Base-by-base conservation (phyloP, 2,113 vertebrate genomes). In the Ramphastos sulfuratus region DNA sequence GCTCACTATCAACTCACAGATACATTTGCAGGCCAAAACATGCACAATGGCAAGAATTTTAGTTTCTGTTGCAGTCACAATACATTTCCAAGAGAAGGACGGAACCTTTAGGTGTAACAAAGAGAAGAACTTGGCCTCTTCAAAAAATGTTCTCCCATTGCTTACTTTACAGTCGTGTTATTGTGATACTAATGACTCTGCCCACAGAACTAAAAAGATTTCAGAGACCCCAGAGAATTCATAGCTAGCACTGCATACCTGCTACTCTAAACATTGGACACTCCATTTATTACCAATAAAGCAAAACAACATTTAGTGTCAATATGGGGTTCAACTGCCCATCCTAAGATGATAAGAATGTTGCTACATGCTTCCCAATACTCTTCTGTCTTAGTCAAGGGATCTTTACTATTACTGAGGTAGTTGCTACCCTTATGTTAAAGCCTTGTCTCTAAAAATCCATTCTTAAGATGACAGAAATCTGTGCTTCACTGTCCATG, bases 221-320 rank as follows among this genome's bases (percentile, higher is more conserved):
- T 78, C 83, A 39, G 78, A 81, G 28, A 78, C 80, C 9, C 24
- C 23, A 61, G 82, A 66, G 79, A 69, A 15, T 31, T 83, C 2
- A 16, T 28, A 75, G 70, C 83, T 69, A 48, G 85, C 37, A 33
- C 48, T 69, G 85, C 24, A 16, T 42, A 27, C 60, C 31, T 83
- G 60, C 88, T 85, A 81, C 73, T 78, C 78, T 80, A 95, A 89
- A 90, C 58, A 61, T 48, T 83, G 90, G 63, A 59, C 15, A 66
- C 89, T 75, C 33, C 55, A 52, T 75, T 92, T 75, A 87, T 79
- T 85, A 73, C 50, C 54, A 82, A 56, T 46, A 82, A 50, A 90
- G 30, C 39, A 61, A 72, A 66, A 60, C 63, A 61, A 31, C 2
- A 61, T 93, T 82, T 60, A 72, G 79, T 65, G 66, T 24, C 65